phyloP scores from a whole-genome alignment of 2,113 vertebrate genomes.

The Thoracochromis brauschi region DNA sequence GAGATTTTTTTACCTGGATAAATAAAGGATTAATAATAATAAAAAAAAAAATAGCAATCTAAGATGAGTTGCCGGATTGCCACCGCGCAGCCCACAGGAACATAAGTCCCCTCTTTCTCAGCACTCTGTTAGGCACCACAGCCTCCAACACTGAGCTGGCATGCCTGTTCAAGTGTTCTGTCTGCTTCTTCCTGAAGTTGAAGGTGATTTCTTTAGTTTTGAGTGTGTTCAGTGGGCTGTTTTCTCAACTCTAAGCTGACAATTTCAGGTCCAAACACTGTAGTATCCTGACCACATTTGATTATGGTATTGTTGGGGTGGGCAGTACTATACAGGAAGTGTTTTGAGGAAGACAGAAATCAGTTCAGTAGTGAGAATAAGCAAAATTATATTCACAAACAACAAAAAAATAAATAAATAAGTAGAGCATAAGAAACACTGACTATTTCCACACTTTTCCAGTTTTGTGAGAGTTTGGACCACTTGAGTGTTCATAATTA shows the following conservation, averaged over 20 bases:
- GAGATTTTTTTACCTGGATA: too few relatives aligned
- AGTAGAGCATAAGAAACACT: not conserved
- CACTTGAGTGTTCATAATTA: not conserved
- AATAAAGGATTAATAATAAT: too few relatives aligned
- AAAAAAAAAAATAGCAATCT: constrained; percentile 17
- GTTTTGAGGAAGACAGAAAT: not conserved
- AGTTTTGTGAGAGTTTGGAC: not conserved
- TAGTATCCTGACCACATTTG: not conserved
- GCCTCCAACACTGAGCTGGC: constrained; percentile 97
- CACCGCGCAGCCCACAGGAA: constrained; percentile 88
- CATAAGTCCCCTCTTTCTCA: constrained; percentile 93
- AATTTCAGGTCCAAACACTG: not conserved
- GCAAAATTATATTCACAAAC: not conserved
- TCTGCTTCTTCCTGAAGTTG: constrained; percentile 66
- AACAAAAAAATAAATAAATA: not conserved
- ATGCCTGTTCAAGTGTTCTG: constrained; percentile 95
- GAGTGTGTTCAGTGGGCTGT: not conserved
- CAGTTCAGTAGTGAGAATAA: not conserved
- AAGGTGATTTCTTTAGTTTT: not conserved
- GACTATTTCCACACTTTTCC: not conserved
- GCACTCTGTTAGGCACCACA: constrained; percentile 91
- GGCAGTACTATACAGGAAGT: not conserved
- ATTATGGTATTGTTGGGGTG: not conserved
- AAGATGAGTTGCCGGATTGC: constrained; percentile 99
- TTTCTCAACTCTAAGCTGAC: not conserved